These are phyloP conservation scores for Notospermus geniculatus DNA, from an alignment of 1,140 invertebrate genomes.

Conservation along the genomic window DNA sequence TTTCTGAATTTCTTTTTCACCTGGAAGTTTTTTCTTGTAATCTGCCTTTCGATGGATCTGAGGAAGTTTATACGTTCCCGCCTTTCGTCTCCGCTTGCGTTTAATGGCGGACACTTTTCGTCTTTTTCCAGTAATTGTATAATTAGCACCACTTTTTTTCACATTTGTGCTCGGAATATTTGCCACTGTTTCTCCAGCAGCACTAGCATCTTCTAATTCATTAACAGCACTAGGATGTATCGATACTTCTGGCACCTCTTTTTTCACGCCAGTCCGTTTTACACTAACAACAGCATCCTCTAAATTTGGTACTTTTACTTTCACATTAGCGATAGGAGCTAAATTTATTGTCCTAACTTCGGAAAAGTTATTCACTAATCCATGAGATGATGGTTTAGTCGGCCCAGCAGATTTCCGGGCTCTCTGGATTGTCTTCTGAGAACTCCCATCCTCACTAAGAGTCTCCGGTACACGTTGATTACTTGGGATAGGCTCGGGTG, in stretches of 20 bases:
- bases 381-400: conserved; percentile 5
- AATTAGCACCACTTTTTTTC: not conserved
- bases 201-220: not conserved
- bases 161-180: not conserved
- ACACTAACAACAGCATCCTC: conserved; percentile 16
- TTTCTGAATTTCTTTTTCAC: too few species aligned
- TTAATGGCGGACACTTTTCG: too few species aligned
- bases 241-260: not conserved
- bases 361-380: not conserved
- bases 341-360: conserved; percentile 20
- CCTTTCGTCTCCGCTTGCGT: too few species aligned
- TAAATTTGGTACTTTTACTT: conserved; percentile 29
- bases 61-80: too few species aligned
- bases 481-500: too few species aligned
- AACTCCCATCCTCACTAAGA: too few species aligned
- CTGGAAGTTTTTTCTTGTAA: too few species aligned
- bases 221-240: not conserved
- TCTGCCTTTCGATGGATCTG: too few species aligned
- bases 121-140: not conserved
- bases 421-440: too few species aligned
- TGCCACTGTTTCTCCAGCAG: not conserved
- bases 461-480: too few species aligned
- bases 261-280: not conserved
- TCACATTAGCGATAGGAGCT: conserved; percentile 28
- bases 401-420: too few species aligned